Percentiles rank a stretch among this genome's conserved stretches.
Evolutionary conservation across 2,888 invertebrate species (phyloP).

Genomic region (Cephonodes hylas): DNA sequence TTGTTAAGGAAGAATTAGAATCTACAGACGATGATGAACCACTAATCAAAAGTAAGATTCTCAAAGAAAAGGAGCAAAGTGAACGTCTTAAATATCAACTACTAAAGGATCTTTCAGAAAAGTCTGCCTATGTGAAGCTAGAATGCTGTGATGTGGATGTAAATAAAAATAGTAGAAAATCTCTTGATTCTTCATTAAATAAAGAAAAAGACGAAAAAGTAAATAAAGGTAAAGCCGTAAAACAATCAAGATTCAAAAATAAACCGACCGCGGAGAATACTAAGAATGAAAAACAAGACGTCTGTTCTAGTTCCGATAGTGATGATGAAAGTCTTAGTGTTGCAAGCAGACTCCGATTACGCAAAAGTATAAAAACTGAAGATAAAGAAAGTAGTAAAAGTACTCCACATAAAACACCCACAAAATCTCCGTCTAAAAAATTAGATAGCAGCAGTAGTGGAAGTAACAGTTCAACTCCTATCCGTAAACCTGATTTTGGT

Average conservation of each 20-base stretch:
- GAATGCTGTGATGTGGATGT: constrained; percentile 75
- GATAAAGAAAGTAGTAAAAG: constrained; percentile 44
- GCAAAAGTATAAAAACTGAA: constrained; percentile 76
- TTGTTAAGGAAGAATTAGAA: constrained; percentile 61
- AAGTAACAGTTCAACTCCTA: constrained; percentile 59
- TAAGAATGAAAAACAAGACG: constrained; percentile 58
- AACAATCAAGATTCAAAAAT: constrained; percentile 54
- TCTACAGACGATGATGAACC: constrained; percentile 73
- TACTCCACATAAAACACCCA: constrained; percentile 48
- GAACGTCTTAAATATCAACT: constrained; percentile 65
- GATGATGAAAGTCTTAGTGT: constrained; percentile 65
- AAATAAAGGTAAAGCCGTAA: constrained; percentile 50
- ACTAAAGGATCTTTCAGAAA: constrained; percentile 71
- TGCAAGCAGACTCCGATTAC: constrained; percentile 66
- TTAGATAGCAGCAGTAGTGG: constrained; percentile 53
- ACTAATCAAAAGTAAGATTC: constrained; percentile 66
- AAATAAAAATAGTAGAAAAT: constrained; percentile 64
- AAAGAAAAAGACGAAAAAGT: constrained; percentile 61
- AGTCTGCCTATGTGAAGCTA: constrained; percentile 73
- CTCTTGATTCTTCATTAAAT: constrained; percentile 46
- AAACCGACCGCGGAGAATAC: constrained; percentile 57
- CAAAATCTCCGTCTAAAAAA: constrained; percentile 61
- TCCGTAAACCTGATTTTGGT: constrained; percentile 83
- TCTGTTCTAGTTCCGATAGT: constrained; percentile 64
- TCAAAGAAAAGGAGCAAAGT: constrained; percentile 64